phyloP scores from a whole-genome alignment of 2,797 vertebrate genomes.

The Syndactyla subalaris region DNA sequence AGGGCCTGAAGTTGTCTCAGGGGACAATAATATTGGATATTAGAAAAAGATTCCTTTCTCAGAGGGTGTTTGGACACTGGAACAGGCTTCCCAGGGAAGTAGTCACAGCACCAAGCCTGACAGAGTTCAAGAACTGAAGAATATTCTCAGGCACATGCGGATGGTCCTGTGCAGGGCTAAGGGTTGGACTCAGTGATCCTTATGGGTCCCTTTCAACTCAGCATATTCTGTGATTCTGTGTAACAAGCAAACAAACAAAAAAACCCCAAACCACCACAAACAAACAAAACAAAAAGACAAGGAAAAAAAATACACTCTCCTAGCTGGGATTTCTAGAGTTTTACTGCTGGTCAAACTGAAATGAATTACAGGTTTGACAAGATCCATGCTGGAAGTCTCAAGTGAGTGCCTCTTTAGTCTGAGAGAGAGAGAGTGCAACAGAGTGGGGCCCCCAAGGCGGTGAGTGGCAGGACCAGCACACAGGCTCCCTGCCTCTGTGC shows the following conservation, averaged over 20 bases:
- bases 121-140: neutral
- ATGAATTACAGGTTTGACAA: neutral
- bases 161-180: neutral
- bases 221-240: neutral
- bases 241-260: neutral
- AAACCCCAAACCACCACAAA: neutral
- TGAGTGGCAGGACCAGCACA: accelerated
- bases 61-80: neutral
- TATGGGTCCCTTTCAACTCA: neutral
- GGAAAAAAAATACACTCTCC: neutral
- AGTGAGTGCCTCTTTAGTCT: neutral
- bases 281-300: neutral
- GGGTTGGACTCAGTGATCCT: neutral
- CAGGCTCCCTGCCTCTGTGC: neutral
- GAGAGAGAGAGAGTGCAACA: accelerated
- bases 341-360: neutral
- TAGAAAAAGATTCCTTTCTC: neutral
- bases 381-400: neutral
- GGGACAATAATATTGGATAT: too few relatives aligned
- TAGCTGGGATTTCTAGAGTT: neutral
- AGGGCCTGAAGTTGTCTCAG: neutral
- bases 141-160: neutral
- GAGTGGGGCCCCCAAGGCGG: neutral
- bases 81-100: neutral
- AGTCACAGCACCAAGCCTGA: neutral